These are phyloP conservation scores for Melanogrammus aeglefinus DNA, from an alignment of 2,797 vertebrate genomes.

Conservation along the genomic window DNA sequence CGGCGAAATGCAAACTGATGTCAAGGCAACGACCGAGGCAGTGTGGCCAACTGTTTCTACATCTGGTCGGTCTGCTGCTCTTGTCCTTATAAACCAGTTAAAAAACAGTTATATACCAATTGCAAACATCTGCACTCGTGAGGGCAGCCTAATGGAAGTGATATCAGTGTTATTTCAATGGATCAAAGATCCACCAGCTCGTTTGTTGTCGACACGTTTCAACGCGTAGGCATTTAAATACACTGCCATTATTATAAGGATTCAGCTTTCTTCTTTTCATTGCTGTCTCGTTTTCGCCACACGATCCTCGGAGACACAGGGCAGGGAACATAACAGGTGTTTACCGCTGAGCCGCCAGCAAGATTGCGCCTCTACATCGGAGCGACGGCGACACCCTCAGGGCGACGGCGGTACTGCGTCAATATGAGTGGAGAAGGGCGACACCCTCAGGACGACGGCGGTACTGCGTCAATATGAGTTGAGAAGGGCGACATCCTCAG, in stretches of 20 bases:
- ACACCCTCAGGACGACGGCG: slow-evolving; percentile 49
- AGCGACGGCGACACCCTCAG: slow-evolving; percentile 51
- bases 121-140: neutral
- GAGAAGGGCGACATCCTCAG: slow-evolving; percentile 57
- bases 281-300: neutral
- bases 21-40: neutral
- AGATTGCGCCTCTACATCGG: slow-evolving; percentile 8
- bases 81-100: neutral
- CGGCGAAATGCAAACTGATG: slow-evolving; percentile 8
- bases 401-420: slow-evolving; percentile 9
- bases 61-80: neutral
- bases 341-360: slow-evolving; percentile 2
- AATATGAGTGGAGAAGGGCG: slow-evolving; percentile 39
- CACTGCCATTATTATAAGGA: neutral
- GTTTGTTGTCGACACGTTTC: too few relatives aligned
- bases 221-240: neutral
- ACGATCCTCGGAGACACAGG: neutral
- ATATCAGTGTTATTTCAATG: too few relatives aligned
- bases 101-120: neutral
- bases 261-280: neutral
- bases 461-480: neutral
- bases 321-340: neutral
- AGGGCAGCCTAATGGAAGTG: neutral
- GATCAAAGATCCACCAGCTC: neutral
- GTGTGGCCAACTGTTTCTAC: too few relatives aligned